Base-by-base conservation (phyloP, 1,140 invertebrate species). In the Scaptomyza montana region DNA sequence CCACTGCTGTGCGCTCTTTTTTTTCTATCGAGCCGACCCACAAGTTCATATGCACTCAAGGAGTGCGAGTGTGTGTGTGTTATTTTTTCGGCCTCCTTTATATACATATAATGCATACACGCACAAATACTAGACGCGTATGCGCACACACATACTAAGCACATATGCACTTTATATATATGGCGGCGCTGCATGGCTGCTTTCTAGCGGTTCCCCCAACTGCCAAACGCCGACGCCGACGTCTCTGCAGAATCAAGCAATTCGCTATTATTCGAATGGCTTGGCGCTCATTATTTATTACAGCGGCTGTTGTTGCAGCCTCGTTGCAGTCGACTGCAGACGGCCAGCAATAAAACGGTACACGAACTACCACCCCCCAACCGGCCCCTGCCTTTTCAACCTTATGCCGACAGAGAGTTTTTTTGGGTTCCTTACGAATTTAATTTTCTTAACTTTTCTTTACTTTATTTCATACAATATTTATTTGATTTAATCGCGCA, bases 241-340 rank as follows among this genome's bases (percentile, higher is more conserved):
- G 36, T 13, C 73, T 53, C 60, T 30, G 33, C 50, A 39, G 54
- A 61, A 50, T 50, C 55, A 61, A 57, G 74, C 80, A 64, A 77
- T 64, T 85, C 76, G 81, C 81, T 70, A 86, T 87, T 87, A 87
- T 55, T 78, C 50, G 80, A 84, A 84, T 80, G 77, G 77, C 73
- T 80, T 85, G 80, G 77, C 65, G 57, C 82, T 80, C 81, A 86
- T 86, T 86, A 86, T 80, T 87, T 87, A 78, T 87, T 67, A 64
- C 78, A 78, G 64, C 74, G 68, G 77, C 62, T 77, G 61, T 36
- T 33, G 30, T 69, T 80, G 54, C 70, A 60, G 75, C 46, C 56
- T 74, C 75, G 72, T 71, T 71, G 72, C 76, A 77, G 74, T 77
- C 69, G 74, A 77, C 13, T 74, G 65, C 78, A 60, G 64, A 66